Conservation (phyloP, 1,140 invertebrate species). For the Brachionus calyciflorus region DNA sequence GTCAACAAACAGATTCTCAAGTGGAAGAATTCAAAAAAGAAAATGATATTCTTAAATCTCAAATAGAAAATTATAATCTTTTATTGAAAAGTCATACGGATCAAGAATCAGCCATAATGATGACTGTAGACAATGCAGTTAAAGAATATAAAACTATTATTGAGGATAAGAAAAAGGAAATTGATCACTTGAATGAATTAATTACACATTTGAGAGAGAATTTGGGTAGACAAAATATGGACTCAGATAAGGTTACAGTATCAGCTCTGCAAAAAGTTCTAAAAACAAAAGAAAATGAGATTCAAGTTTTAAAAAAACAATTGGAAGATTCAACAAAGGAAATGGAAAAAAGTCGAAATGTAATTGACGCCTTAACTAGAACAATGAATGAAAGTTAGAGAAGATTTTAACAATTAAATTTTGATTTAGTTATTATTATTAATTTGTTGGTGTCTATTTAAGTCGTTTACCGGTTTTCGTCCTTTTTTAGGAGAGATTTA, state of each 20-base stretch:
- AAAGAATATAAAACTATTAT: conserved; percentile 37
- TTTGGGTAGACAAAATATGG: conserved; percentile 9
- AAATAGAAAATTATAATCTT: conserved; percentile 16
- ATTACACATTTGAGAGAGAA: neutral
- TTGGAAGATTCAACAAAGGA: conserved; percentile 27
- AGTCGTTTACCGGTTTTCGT: too few species aligned
- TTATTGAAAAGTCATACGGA: neutral
- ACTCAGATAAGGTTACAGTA: conserved; percentile 34
- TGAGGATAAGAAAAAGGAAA: conserved; percentile 16
- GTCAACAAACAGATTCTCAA: conserved; percentile 6
- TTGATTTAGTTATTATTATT: too few species aligned
- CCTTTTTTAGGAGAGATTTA: too few species aligned
- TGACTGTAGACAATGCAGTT: conserved; percentile 11
- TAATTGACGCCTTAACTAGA: neutral
- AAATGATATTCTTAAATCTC: conserved; percentile 25
- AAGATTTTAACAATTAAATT: neutral
- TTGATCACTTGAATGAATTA: neutral
- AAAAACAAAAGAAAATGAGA: conserved; percentile 13
- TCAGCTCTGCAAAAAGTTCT: conserved; percentile 2
- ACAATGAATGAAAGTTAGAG: conserved; percentile 18
- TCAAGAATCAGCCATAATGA: conserved; percentile 27
- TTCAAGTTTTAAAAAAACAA: conserved; percentile 21
- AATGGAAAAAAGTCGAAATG: conserved; percentile 34
- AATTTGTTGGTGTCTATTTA: too few species aligned
- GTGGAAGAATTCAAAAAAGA: conserved; percentile 26